Percentiles rank a stretch among this genome's conserved stretches.
phyloP scores from a whole-genome alignment of 2,113 vertebrate species.

The Microcebus tavaratra region DNA sequence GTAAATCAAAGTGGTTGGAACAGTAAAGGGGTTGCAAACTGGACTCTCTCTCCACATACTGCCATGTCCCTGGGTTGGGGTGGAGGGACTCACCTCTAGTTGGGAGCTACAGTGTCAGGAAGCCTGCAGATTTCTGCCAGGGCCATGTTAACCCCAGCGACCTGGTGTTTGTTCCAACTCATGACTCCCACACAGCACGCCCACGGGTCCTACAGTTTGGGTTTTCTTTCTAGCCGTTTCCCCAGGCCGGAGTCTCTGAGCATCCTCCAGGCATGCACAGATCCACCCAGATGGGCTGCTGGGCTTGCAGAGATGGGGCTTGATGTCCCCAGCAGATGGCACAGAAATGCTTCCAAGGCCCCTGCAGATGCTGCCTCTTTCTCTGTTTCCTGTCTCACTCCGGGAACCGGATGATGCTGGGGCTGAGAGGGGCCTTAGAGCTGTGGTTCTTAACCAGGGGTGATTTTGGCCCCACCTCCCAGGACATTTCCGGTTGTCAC shows the following conservation, averaged over 20 bases:
- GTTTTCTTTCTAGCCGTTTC: not conserved
- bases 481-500: not conserved
- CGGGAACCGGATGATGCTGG: not conserved
- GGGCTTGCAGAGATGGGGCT: not conserved
- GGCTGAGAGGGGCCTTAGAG: not conserved
- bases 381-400: not conserved
- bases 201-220: no score
- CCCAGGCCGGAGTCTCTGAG: not conserved
- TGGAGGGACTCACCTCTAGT: not conserved
- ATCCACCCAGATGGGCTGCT: fast-evolving
- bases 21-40: not conserved
- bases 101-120: not conserved
- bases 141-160: no score
- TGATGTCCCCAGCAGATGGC: not conserved
- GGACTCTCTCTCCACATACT: not conserved
- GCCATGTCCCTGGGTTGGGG: not conserved
- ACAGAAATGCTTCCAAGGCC: not conserved
- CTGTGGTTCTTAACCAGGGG: no score
- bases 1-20: not conserved
- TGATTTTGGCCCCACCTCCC: not conserved
- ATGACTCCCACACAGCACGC: not conserved
- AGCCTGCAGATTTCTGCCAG: not conserved
- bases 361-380: fast-evolving
- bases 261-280: fast-evolving
- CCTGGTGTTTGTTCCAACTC: not conserved